Evolutionary conservation across 2,888 invertebrate species (phyloP).

Genomic region (Dorcus hopei): DNA sequence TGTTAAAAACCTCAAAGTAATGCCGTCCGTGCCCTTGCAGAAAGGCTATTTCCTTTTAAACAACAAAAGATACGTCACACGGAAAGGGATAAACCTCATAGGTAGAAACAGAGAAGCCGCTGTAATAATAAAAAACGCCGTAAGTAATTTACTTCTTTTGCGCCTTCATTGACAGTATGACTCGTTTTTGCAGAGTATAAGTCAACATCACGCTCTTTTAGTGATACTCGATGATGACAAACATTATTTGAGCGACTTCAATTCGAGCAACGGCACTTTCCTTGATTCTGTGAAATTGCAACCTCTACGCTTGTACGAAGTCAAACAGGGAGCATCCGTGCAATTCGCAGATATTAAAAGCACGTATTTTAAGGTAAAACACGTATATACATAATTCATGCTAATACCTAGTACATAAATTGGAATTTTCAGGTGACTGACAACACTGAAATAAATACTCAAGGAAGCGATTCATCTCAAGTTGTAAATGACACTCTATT

Average conservation of each 20-base stretch:
- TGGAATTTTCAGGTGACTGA: too few species aligned
- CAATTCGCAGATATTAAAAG: constrained; percentile 35
- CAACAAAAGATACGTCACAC: constrained; percentile 28
- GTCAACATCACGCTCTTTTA: constrained; percentile 44
- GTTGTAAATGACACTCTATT: neutral
- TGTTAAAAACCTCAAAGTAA: too few species aligned
- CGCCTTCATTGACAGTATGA: neutral
- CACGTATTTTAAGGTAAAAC: constrained; percentile 21
- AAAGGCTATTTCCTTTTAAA: constrained; percentile 29
- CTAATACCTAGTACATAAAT: neutral
- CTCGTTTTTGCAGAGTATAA: constrained; percentile 37
- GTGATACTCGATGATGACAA: constrained; percentile 34
- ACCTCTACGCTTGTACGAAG: constrained; percentile 37
- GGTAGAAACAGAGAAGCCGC: constrained; percentile 40
- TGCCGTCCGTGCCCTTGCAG: constrained; percentile 21
- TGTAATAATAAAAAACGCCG: constrained; percentile 40
- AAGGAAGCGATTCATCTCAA: neutral
- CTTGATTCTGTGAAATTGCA: constrained; percentile 30
- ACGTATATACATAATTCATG: neutral
- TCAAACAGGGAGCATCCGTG: constrained; percentile 32
- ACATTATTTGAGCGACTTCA: constrained; percentile 42
- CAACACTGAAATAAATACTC: neutral
- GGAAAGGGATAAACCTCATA: constrained; percentile 41
- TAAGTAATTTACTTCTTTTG: constrained; percentile 23
- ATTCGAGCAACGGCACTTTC: constrained; percentile 44